These are phyloP conservation scores for Caloenas nicobarica DNA, from an alignment of 2,113 vertebrate genomes.

Conservation along the genomic window DNA sequence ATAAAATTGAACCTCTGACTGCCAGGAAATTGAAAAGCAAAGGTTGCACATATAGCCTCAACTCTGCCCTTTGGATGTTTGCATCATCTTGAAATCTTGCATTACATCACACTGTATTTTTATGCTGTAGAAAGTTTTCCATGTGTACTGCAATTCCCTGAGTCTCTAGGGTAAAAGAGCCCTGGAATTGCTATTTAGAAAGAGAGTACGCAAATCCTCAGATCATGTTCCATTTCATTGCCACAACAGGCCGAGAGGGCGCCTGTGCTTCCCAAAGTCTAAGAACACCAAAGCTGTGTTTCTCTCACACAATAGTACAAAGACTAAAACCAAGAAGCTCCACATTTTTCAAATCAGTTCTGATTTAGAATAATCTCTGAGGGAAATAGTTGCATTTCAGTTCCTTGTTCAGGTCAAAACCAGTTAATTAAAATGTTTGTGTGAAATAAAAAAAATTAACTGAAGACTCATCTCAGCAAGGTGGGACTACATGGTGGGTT, in stretches of 20 bases:
- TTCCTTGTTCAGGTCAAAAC: neutral
- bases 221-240: neutral
- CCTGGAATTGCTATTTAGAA: neutral
- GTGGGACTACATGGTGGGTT: neutral
- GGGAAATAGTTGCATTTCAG: neutral
- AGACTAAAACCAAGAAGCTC: neutral
- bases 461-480: neutral
- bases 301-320: neutral
- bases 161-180: neutral
- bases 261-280: neutral
- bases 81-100: neutral
- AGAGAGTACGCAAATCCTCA: neutral
- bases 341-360: neutral
- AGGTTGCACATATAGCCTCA: neutral
- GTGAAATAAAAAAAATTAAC: neutral
- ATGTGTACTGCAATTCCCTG: neutral
- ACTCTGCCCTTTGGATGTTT: neutral
- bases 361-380: neutral
- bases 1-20: neutral
- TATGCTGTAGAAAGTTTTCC: neutral
- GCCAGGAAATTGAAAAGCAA: neutral
- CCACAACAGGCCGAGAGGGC: neutral
- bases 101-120: neutral
- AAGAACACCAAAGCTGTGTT: neutral
- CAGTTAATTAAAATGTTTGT: neutral